Evolutionary conservation across 2,888 invertebrate genomes (phyloP).

Genomic region (Parascotia fuliginaria): DNA sequence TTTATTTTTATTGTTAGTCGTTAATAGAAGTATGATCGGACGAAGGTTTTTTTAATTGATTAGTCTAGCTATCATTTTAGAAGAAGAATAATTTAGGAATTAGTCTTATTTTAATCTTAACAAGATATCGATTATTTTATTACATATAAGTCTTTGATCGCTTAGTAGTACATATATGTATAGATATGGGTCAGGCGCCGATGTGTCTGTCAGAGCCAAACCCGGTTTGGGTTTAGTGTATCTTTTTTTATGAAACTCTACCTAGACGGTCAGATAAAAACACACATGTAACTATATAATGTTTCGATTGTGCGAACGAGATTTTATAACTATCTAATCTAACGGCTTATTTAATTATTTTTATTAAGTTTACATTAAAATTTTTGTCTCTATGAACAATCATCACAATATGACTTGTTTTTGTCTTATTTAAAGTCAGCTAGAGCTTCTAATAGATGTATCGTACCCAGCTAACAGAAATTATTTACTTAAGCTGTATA

Average conservation of each 20-base stretch:
- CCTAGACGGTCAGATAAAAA: conserved; percentile 11
- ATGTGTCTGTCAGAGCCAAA: conserved; percentile 56
- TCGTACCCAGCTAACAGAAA: too few species aligned
- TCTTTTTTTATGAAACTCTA: conserved; percentile 39
- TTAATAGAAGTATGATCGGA: conserved; percentile 12
- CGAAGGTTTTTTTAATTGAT: conserved; percentile 9
- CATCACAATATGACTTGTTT: too few species aligned
- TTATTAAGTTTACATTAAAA: too few species aligned
- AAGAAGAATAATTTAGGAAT: background rate
- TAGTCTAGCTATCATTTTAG: conserved; percentile 2
- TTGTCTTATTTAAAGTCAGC: too few species aligned
- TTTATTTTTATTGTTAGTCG: conserved; percentile 14
- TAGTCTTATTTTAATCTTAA: background rate
- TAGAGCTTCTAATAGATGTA: too few species aligned
- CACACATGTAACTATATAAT: background rate
- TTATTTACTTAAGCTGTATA: too few species aligned
- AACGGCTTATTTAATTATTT: too few species aligned
- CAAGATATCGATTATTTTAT: background rate
- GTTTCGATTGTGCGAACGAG: background rate
- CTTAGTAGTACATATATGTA: too few species aligned
- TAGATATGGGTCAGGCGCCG: conserved; percentile 63
- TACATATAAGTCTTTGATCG: too few species aligned
- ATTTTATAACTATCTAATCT: background rate
- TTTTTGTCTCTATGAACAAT: too few species aligned
- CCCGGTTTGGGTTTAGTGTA: conserved; percentile 33